Base-by-base conservation (phyloP, 2,888 invertebrate species). In the Erannis defoliaria region DNA sequence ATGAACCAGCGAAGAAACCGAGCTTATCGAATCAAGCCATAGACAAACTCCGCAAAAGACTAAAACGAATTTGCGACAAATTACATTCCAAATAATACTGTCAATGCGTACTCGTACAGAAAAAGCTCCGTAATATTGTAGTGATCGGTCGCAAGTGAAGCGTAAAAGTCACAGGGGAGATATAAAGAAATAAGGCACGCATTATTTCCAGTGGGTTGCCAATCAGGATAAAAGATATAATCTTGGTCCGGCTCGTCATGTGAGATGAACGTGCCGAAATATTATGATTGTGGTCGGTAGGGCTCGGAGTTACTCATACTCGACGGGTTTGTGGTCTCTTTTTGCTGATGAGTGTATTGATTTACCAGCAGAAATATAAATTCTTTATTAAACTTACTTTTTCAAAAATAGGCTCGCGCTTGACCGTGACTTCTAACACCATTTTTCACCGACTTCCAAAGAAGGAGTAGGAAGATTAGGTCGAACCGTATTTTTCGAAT, bases 201-300 rank as follows among this genome's bases (percentile, higher is more conserved):
- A 85, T 86, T 86, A 86, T 76, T 83, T 82, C 80, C 79, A 81
- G 78, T 74, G 77, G 73, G 75, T 73, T 75, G 76, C 71, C 83
- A 82, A 85, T 87, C 84, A 79, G 62, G 50, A 62, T 62, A 46
- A 74, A 81, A 80, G 77, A 84, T 82, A 78, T 80, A 80, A 84
- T 86, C 83, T 78, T 68, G 73, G 75, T 71, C 74, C 63, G 70
- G 57, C 61, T 74, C 76, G 70, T 77, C 77, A 71, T 74, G 68
- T 71, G 73, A 78, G 75, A 76, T 71, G 75, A 77, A 80, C 79
- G 78, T 75, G 69, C 70, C 68, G 69, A 74, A 76, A 77, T 76
- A 74, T 77, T 74, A 72, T 75, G 69, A 72, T 65, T 67, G 68
- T 64, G 57, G 57, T 48, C 40, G 48, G 43, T 48, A 37, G 38